Percentiles rank a stretch among this genome's conserved stretches.
phyloP scores from a whole-genome alignment of 2,113 vertebrate species.

The Hiodon tergisus region DNA sequence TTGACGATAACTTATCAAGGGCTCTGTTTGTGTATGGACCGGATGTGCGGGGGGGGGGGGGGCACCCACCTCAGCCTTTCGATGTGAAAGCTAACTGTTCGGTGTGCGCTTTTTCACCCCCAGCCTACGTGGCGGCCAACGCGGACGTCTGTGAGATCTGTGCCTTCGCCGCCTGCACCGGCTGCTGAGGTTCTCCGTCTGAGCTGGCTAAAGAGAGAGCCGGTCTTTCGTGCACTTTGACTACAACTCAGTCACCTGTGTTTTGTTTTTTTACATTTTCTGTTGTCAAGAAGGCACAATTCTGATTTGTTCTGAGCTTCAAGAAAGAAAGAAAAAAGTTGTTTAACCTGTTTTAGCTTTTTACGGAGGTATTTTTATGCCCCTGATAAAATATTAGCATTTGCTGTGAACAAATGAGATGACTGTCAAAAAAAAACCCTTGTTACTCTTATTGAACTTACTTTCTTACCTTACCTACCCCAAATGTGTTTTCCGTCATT shows the following conservation, averaged over 20 bases:
- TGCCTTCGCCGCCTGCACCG: slow-evolving; percentile 74
- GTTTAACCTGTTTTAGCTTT: background rate
- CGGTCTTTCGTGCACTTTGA: background rate
- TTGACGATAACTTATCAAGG: no score
- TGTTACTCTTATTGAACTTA: slow-evolving; percentile 51
- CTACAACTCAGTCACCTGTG: background rate
- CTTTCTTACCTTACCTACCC: slow-evolving; percentile 2
- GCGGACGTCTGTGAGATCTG: slow-evolving; percentile 73
- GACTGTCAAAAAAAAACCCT: slow-evolving; percentile 23
- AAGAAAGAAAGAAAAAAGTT: background rate
- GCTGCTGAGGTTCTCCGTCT: slow-evolving; percentile 56
- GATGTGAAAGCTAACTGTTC: background rate
- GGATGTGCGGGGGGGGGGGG: no score
- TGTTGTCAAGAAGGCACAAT: background rate
- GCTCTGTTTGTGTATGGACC: no score
- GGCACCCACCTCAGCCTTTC: no score
- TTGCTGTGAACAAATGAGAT: background rate
- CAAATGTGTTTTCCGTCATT: slow-evolving; percentile 2
- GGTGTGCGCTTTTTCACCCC: slow-evolving; percentile 36
- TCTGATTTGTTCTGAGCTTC: background rate
- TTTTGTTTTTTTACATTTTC: background rate
- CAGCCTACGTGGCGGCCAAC: slow-evolving; percentile 43
- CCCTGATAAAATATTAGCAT: background rate
- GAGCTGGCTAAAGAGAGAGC: background rate
- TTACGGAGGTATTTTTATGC: background rate